phyloP scores from a whole-genome alignment of 2,113 vertebrate species.

The sheep (Ovis aries) region DNA sequence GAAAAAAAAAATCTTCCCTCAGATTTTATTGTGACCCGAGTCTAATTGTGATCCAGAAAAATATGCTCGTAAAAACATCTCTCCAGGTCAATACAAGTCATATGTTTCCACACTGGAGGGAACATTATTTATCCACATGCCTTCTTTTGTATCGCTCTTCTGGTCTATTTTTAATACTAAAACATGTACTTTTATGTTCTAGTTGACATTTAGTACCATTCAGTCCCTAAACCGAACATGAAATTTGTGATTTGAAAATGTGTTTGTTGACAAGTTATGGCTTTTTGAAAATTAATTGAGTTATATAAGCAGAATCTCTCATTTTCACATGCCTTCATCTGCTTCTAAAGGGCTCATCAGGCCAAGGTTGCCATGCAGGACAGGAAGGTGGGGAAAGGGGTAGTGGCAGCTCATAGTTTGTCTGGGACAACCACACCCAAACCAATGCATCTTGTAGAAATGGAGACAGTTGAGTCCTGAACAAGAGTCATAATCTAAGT shows the following conservation, averaged over 20 bases:
- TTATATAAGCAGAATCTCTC: background rate
- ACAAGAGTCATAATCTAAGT: background rate
- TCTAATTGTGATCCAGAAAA: conserved; percentile 26
- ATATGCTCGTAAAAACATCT: background rate
- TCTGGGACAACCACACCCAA: background rate
- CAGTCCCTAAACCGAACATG: background rate
- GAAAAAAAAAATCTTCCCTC: background rate
- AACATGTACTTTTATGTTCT: background rate
- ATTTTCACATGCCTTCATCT: background rate
- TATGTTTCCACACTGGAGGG: background rate
- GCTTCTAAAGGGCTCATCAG: background rate
- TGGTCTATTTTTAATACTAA: background rate
- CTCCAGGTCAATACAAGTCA: background rate
- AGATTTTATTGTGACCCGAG: background rate
- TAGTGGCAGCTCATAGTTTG: background rate
- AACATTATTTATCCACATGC: background rate
- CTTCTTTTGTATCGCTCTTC: background rate
- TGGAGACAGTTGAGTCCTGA: background rate
- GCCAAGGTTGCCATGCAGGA: background rate
- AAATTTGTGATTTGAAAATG: background rate
- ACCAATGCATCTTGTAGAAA: background rate
- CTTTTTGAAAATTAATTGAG: background rate
- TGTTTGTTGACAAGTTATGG: background rate
- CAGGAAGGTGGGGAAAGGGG: background rate
- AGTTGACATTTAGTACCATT: background rate